phyloP scores from a whole-genome alignment of 2,888 invertebrate species.

The Drosophila mimetica region DNA sequence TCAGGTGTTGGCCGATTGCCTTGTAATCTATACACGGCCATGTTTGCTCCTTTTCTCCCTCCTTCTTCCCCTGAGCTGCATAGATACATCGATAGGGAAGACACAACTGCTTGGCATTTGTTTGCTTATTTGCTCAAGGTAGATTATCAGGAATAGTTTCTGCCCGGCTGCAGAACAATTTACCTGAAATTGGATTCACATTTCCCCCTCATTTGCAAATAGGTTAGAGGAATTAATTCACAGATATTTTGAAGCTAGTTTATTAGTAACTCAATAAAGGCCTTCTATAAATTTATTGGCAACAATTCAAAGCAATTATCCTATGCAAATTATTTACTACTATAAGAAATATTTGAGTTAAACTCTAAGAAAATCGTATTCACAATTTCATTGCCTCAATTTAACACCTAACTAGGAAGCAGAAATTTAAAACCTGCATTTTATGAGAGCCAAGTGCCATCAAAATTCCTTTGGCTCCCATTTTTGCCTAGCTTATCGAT shows the following conservation, averaged over 20 bases:
- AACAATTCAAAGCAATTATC: not conserved
- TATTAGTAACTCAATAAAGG: not conserved
- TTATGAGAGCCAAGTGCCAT: not conserved
- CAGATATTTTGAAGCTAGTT: not conserved
- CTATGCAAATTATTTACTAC: not conserved
- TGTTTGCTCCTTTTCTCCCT: conserved; percentile 14
- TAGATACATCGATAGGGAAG: conserved; percentile 11
- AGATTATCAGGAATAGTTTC: conserved; percentile 26
- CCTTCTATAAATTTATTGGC: not conserved
- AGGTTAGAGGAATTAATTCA: not conserved
- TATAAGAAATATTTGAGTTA: not conserved
- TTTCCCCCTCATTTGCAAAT: conserved; percentile 9
- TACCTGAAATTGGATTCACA: conserved; percentile 20
- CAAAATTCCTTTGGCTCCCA: not conserved
- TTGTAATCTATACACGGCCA: conserved; percentile 22
- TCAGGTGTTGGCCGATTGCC: conserved; percentile 54
- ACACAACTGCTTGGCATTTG: conserved; percentile 32
- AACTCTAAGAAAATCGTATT: not conserved
- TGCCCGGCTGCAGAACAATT: conserved; percentile 5
- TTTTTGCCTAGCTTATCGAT: conserved; percentile 36
- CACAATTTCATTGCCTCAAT: conserved; percentile 8
- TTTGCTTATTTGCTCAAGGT: conserved; percentile 35
- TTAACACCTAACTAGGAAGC: not conserved
- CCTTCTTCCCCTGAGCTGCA: conserved; percentile 5
- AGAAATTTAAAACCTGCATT: not conserved